phyloP scores from a whole-genome alignment of 2,888 invertebrate genomes.

The Crematogaster levior region DNA sequence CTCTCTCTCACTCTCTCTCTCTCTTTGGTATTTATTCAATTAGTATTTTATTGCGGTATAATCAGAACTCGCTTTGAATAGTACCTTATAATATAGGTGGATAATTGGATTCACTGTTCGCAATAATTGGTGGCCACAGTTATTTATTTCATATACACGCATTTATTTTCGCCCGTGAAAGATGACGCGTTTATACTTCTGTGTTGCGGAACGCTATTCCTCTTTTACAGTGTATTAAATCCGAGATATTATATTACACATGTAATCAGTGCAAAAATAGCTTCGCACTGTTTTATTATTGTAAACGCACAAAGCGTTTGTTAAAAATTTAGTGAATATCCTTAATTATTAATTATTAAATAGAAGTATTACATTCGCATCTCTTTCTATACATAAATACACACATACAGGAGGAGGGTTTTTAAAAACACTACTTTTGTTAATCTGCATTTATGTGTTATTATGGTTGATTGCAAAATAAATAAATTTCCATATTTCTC shows the following conservation, averaged over 20 bases:
- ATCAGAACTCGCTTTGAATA: slow-evolving; percentile 67
- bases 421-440: neutral
- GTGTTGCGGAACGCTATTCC: neutral
- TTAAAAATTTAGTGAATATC: neutral
- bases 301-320: neutral
- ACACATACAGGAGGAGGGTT: neutral
- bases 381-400: neutral
- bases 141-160: slow-evolving; percentile 38
- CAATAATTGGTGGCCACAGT: slow-evolving; percentile 70
- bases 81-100: slow-evolving; percentile 56
- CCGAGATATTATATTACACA: slow-evolving; percentile 2
- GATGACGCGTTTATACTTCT: slow-evolving; percentile 4
- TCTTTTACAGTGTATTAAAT: neutral
- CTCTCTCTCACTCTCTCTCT: slow-evolving; percentile 6
- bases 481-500: slow-evolving; percentile 11
- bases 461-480: neutral
- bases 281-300: neutral
- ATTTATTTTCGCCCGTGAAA: slow-evolving; percentile 49
- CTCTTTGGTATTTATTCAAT: slow-evolving; percentile 61
- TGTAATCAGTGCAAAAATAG: neutral
- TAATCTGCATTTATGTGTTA: neutral
- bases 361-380: neutral
- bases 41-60: slow-evolving; percentile 69
- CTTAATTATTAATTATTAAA: neutral
- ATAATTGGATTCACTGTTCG: slow-evolving; percentile 73